These are phyloP conservation scores for Tribolium castaneum DNA, from an alignment of 1,140 invertebrate species.

Conservation along the genomic window DNA sequence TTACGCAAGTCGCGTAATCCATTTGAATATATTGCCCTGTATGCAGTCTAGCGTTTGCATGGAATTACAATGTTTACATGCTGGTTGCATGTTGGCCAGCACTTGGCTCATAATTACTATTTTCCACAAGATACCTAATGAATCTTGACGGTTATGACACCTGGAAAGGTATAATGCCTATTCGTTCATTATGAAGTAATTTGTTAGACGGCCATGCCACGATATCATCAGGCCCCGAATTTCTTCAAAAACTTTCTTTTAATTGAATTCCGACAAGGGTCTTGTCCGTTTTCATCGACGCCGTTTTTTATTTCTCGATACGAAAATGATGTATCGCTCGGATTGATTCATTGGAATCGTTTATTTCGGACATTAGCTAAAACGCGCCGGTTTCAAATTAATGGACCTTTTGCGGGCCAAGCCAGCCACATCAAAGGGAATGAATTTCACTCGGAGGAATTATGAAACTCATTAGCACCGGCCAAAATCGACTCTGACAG, in stretches of 20 bases:
- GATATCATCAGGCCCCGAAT: background rate
- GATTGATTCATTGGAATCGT: slow-evolving; percentile 51
- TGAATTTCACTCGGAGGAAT: slow-evolving; percentile 16
- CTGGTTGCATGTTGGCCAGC: slow-evolving; percentile 14
- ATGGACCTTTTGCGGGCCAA: slow-evolving; percentile 32
- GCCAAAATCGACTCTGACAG: slow-evolving; percentile 4
- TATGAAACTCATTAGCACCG: slow-evolving; percentile 28
- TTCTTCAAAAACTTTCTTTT: background rate
- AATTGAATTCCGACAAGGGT: slow-evolving; percentile 33
- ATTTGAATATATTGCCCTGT: slow-evolving; percentile 18
- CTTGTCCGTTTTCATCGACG: slow-evolving; percentile 28
- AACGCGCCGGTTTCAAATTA: slow-evolving; percentile 47
- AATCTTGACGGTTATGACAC: slow-evolving; percentile 42
- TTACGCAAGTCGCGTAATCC: background rate
- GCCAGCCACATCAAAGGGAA: slow-evolving; percentile 15
- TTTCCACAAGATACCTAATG: slow-evolving; percentile 41
- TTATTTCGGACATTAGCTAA: slow-evolving; percentile 50
- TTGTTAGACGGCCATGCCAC: slow-evolving; percentile 17
- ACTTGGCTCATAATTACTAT: slow-evolving; percentile 40
- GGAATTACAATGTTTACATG: slow-evolving; percentile 7
- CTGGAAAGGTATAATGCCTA: slow-evolving; percentile 30
- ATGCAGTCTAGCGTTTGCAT: background rate
- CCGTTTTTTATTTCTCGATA: slow-evolving; percentile 43
- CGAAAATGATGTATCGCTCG: slow-evolving; percentile 43
- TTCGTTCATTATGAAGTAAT: slow-evolving; percentile 33